phyloP scores from a whole-genome alignment of 2,113 vertebrate genomes.

The Hippocampus zosterae region DNA sequence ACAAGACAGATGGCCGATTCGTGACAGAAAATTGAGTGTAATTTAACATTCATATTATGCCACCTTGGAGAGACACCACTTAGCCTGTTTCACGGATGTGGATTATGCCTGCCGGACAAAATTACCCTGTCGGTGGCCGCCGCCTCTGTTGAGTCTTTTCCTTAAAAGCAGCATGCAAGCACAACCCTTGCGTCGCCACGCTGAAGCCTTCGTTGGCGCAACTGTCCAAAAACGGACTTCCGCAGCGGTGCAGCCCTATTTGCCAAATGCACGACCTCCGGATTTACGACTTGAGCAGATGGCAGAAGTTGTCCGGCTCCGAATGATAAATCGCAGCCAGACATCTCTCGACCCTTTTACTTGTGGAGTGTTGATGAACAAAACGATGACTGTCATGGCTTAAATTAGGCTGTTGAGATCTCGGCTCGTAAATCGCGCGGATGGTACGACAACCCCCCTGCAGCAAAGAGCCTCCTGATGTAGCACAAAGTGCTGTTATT shows the following conservation, averaged over 20 bases:
- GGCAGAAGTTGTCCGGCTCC: slow-evolving; percentile 30
- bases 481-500: slow-evolving; percentile 58
- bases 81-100: slow-evolving; percentile 45
- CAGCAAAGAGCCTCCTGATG: slow-evolving; percentile 48
- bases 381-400: slow-evolving; percentile 55
- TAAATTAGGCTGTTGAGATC: slow-evolving; percentile 53
- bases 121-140: slow-evolving; percentile 42
- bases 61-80: slow-evolving; percentile 49
- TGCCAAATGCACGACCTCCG: slow-evolving; percentile 16
- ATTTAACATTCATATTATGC: slow-evolving; percentile 36
- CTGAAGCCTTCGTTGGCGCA: slow-evolving; percentile 23
- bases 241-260: slow-evolving; percentile 1
- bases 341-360: slow-evolving; percentile 47
- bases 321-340: slow-evolving; percentile 55
- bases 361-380: slow-evolving; percentile 54
- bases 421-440: slow-evolving; percentile 50
- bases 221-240: slow-evolving; percentile 18
- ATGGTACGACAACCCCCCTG: slow-evolving; percentile 33
- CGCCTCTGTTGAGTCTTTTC: slow-evolving; percentile 42
- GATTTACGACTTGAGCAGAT: slow-evolving; percentile 54
- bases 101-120: slow-evolving; percentile 46
- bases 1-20: neutral
- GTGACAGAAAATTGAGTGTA: neutral
- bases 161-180: slow-evolving; percentile 22
- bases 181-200: slow-evolving; percentile 22